These are phyloP conservation scores for Idaea aversata DNA, from an alignment of 2,888 invertebrate genomes.

Conservation along the genomic window DNA sequence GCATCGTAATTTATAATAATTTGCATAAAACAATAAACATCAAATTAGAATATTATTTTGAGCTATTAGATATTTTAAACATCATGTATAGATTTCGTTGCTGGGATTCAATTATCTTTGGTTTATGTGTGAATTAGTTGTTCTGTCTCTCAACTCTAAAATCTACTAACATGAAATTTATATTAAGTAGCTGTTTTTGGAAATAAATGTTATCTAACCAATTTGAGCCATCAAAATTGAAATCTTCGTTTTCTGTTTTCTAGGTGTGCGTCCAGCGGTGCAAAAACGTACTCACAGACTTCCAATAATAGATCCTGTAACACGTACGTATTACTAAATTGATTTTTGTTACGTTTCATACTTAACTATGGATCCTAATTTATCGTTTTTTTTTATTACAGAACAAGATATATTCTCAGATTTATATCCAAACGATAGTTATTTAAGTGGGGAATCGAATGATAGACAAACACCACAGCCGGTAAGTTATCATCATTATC, in stretches of 20 bases:
- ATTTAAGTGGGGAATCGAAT: constrained; percentile 67
- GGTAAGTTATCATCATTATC: constrained; percentile 64
- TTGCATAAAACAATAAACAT: too few species aligned
- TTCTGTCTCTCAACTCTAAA: too few species aligned
- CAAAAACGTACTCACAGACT: constrained; percentile 63
- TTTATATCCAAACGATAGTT: constrained; percentile 63
- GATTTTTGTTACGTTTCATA: background rate
- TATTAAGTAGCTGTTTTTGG: too few species aligned
- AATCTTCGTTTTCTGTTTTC: constrained; percentile 19
- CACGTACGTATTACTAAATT: constrained; percentile 50
- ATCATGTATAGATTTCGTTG: too few species aligned
- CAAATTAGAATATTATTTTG: too few species aligned
- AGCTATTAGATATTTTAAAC: too few species aligned
- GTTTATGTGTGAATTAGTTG: too few species aligned
- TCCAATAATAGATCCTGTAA: constrained; percentile 65
- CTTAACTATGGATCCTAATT: background rate
- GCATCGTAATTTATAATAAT: too few species aligned
- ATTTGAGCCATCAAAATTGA: background rate
- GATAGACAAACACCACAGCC: constrained; percentile 78
- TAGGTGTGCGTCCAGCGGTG: constrained; percentile 59
- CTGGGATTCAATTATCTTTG: too few species aligned
- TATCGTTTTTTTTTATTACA: constrained; percentile 45
- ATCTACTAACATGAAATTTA: too few species aligned
- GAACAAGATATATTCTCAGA: constrained; percentile 77
- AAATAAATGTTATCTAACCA: too few species aligned